Evolutionary conservation across 2,113 vertebrate genomes (phyloP), one percentile per base, ranked within the genome.

Genomic region (Tonatia bakeri): DNA sequence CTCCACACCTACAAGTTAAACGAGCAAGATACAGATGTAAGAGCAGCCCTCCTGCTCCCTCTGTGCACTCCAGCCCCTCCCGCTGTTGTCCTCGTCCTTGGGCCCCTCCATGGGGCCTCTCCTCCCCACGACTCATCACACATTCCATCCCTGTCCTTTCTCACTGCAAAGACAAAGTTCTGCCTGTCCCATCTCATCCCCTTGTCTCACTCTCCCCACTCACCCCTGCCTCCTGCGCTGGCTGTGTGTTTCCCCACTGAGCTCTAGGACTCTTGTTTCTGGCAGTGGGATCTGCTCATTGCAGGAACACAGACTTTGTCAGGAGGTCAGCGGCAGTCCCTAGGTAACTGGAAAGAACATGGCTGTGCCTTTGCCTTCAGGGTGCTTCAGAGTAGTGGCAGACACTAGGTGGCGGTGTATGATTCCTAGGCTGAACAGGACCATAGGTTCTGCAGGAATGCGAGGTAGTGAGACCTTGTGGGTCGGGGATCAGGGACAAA

Each of bases 11-110:
- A 99, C 98, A 99, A 99, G 98, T 98, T 99, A 92, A 99, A 99
- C 80, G 99, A 99, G 98, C 99, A 99, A 94, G 99, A 99, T 96
- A 99, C 99, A 1, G 99, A 99, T 81, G 99, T 99, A 99, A 99
- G 99, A 97, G 87, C 98, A 65, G 85, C 0, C 0, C 1, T 88
- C 96, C 90, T 5, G 6, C 72, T 81, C 95, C 65, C 31, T 7
- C 2, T 67, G 90, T 70, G 70, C 87, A 36, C 56, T 15, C 65
- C 36, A 16, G 72, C 70, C 90, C 80, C 59, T 38, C 72, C 38
- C 11, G 15, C 73, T 40, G 36, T 36, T 45, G 1, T 52, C 77
- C 72, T 83, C 72, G 5, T 64, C 75, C 67, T 33, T 6, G 2
- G 61, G 52, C 33, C 7, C 81, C 24, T 70, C 77, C 0, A 0